Evolutionary conservation across 2,113 vertebrate genomes (phyloP), one percentile per base, ranked within the genome.

Genomic region (Rutilus rutilus): DNA sequence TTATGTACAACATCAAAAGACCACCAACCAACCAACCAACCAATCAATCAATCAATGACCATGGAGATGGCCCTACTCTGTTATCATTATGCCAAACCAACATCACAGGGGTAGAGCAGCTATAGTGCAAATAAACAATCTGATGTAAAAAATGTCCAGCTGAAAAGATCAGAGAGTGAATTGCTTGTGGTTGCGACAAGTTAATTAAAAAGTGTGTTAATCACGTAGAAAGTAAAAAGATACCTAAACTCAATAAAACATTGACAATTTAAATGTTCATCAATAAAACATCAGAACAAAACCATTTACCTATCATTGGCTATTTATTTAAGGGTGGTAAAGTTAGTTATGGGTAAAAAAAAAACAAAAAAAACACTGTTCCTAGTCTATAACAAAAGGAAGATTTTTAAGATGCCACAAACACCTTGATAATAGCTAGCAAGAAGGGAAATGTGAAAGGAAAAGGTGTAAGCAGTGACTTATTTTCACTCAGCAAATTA

Each of bases 401-500:
- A 11, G 11, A 59, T 39, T 33, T 79, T n/a, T 79, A 39, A 60
- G 4, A 9, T 64, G 59, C 59, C 23, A 64, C n/a, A 64, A 80
- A 47, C n/a, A 47, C n/a, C 42, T 45, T 45, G 39, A 79, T 47
- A 36, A 11, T 33, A 78, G 27, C 30, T 10, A 8, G 6, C 54
- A 42, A 0, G 0, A 1, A 59, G 2, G 15, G 76, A 39, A 36
- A 78, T 23, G 23, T 25, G 57, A 62, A 62, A 30, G 9, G 4
- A 42, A 50, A 47, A 65, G 10, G 3, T 60, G 5, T 36, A 79
- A 79, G 54, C 57, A 19, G 15, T 62, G 21, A 50, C 73, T 54
- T 82, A 33, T 71, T 82, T 71, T 71, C 9, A 69, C n/a, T 25
- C 45, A 57, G 81, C 65, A 57, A 54, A 82, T 33, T 64, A 54